A percentile compares a stretch with the other conserved stretches of the same genome.
Conservation (phyloP, 1,140 invertebrate genomes). For the Colletes gigas region DNA sequence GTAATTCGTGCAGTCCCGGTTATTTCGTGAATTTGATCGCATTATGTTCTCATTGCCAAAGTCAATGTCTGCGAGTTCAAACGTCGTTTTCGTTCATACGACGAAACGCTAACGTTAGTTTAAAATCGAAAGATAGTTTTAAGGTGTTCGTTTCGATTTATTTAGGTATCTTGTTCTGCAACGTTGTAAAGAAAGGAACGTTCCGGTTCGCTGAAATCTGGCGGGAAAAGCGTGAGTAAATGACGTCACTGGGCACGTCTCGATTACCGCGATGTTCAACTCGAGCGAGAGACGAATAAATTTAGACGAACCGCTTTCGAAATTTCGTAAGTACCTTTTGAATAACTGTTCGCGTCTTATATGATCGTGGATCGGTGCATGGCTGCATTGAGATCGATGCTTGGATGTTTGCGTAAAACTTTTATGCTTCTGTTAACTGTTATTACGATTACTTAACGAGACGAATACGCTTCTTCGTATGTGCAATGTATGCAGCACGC, state of each 20-base stretch:
- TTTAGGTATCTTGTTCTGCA: neutral
- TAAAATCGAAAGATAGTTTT: neutral
- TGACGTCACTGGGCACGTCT: neutral
- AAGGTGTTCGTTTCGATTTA: neutral
- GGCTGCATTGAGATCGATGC: neutral
- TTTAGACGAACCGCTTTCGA: neutral
- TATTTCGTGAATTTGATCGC: too few relatives aligned
- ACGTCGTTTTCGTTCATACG: neutral
- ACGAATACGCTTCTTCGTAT: neutral
- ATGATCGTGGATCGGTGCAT: neutral
- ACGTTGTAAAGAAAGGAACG: neutral
- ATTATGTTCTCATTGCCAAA: neutral
- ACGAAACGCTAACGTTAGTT: neutral
- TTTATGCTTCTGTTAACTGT: slow-evolving; percentile 7
- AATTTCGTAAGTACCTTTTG: neutral
- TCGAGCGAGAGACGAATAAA: neutral
- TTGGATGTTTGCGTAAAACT: neutral
- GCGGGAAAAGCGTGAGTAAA: neutral
- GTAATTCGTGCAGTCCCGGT: too few relatives aligned
- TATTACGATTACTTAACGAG: slow-evolving; percentile 30
- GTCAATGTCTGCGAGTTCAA: neutral
- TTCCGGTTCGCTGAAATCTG: neutral
- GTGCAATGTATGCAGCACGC: neutral
- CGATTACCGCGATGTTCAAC: too few relatives aligned
- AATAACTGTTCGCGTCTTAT: neutral